Evolutionary conservation across 1,140 invertebrate species (phyloP), one percentile per base, ranked within the genome.

Genomic region (Cotesia vestalis): DNA sequence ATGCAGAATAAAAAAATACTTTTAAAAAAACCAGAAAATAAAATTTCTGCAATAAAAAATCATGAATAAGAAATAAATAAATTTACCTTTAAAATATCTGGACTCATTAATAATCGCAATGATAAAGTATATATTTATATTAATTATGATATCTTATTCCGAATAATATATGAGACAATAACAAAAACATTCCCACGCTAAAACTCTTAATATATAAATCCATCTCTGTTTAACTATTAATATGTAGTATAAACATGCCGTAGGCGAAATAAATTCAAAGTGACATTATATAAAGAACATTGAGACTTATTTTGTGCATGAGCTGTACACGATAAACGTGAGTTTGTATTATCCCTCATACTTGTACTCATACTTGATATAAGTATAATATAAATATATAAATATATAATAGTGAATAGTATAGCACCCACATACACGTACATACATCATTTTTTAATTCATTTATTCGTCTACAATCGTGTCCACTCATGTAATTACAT

Each of bases 351-450:
- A 6, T 46, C 40, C 27, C 27, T 27, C 27, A 27, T 27, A 27
- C 27, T 27, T 27, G 27, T 27, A 27, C 27, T 27, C 27, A 27
- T 27, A 27, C 27, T 27, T 27, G 1, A 27, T 27, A 27, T 27
- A 27, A 27, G 27, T 1, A 27, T 27, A 27, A 27, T 27, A 27
- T 27, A 27, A 27, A 27, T 27, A 27, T 27, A 27, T 27, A 27
- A 27, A 27, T 27, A 27, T 1, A 27, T 27, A 27, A 27, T 27
- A 1, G 27, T 27, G 27, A 17, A 9, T 75, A 71, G 75, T 73
- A 69, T 77, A 77, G 76, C 77, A 77, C 78, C 77, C 73, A 79
- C 78, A 75, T 72, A 51, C 40, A 66, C 55, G 59, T 75, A 71
- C 59, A 52, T 40, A 63, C 12, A n/a, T 46, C 40, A 46, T 46